Evolutionary conservation across 1,140 invertebrate genomes (phyloP).

Genomic region (Trichonephila clavata): DNA sequence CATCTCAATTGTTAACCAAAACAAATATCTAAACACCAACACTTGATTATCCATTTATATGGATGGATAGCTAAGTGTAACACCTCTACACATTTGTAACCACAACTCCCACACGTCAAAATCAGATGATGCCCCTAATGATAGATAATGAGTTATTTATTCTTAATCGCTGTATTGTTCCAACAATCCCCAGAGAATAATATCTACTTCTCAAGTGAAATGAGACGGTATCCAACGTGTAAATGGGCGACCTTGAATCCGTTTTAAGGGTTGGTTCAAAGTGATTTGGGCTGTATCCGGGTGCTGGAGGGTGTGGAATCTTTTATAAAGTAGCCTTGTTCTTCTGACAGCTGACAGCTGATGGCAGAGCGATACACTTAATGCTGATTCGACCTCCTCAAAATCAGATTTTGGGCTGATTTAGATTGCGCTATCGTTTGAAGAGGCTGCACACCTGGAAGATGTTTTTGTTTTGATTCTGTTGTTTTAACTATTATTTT

Average conservation of each 20-base stretch:
- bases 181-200: not conserved
- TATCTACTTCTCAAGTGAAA: no score
- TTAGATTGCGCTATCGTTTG: not conserved
- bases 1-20: not conserved
- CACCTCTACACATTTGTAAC: no score
- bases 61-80: not conserved
- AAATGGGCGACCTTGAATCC: conserved; percentile 17
- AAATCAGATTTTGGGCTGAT: conserved; percentile 3
- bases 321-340: conserved; percentile 49
- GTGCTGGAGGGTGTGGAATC: conserved; percentile 41
- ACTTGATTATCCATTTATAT: not conserved
- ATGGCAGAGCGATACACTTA: conserved; percentile 16
- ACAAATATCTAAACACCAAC: not conserved
- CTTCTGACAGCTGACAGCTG: conserved; percentile 22
- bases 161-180: not conserved
- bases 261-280: conserved; percentile 14
- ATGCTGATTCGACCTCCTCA: not conserved
- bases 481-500: not conserved
- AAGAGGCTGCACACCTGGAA: not conserved
- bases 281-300: conserved; percentile 22
- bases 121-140: not conserved
- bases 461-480: not conserved
- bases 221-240: not conserved
- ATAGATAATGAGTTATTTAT: not conserved
- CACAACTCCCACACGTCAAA: not conserved